These are phyloP conservation scores for Brachycybe producta DNA, from an alignment of 2,888 invertebrate genomes.

Conservation along the genomic window DNA sequence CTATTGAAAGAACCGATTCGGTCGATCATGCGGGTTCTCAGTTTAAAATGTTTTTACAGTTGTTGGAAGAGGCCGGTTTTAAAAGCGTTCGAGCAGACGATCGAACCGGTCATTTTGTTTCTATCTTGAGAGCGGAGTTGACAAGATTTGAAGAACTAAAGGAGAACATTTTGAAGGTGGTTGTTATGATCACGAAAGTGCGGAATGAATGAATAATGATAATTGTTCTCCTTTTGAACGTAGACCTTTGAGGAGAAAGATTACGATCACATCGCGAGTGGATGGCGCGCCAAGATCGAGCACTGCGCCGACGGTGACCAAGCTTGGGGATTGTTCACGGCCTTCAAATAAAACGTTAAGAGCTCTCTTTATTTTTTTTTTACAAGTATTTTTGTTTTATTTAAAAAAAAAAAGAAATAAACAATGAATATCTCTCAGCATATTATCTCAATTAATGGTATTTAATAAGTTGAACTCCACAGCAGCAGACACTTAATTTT, in stretches of 20 bases:
- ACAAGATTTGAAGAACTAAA: conserved; percentile 33
- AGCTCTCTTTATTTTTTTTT: too few relatives aligned
- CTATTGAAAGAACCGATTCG: too few relatives aligned
- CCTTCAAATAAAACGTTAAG: conserved; percentile 23
- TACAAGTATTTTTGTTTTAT: too few relatives aligned
- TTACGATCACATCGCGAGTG: conserved; percentile 38
- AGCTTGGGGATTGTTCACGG: conserved; percentile 36
- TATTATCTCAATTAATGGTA: too few relatives aligned
- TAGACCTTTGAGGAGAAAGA: conserved; percentile 38
- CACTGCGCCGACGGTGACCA: conserved; percentile 36
- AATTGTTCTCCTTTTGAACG: neutral
- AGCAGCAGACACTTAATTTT: too few relatives aligned
- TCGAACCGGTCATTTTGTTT: conserved; percentile 38
- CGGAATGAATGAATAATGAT: too few relatives aligned
- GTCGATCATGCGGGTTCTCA: too few relatives aligned
- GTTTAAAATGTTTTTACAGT: too few relatives aligned
- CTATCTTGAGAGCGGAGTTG: conserved; percentile 38
- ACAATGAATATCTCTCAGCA: too few relatives aligned
- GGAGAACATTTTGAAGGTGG: conserved; percentile 17
- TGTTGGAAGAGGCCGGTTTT: conserved; percentile 40
- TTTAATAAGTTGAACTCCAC: too few relatives aligned
- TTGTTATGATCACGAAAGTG: too few relatives aligned
- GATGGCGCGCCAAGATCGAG: conserved; percentile 36
- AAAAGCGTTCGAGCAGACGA: conserved; percentile 38
- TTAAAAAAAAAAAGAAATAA: too few relatives aligned